Base-by-base conservation (phyloP, 2,888 invertebrate species). In the Nymphalis polychloros region DNA sequence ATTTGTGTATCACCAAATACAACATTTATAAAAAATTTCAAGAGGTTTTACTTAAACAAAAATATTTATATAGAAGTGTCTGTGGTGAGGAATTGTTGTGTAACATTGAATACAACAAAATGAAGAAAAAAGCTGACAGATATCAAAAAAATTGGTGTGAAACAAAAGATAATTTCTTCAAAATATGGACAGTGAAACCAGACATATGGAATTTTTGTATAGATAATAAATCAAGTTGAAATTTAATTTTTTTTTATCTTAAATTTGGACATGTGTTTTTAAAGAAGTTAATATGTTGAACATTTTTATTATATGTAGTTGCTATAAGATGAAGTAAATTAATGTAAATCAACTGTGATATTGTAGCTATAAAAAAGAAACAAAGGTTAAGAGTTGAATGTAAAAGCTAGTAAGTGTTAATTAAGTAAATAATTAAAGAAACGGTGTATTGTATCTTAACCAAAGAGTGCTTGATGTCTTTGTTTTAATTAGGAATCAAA, bases 161-260 rank as follows among this genome's bases (percentile, higher is more conserved):
- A 68, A 75, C 94, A 8, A 94, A 93, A 78, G 76, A 82, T 17
- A 77, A 78, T 0, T 91, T 93, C 77, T 94, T 95, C 76, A 86
- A 87, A 78, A 81, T 84, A 61, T 95, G 95, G 95, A 93, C 94
- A 10, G 73, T 76, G 0, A 94, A 94, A 79, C 93, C 94, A n/a
- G 89, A 90, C 68, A 86, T 92, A 71, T 92, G 88, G 87, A 75
- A 84, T 68, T 92, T 92, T 77, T 83, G 81, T 80, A 68, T 85
- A 59, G 76, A 80, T 68, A 50, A 71, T 66, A 66, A 76, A 63
- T 78, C 41, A 41, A 41, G 0, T 41, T 41, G 31, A 67, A 59
- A 27, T 31, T 35, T 53, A 35, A 55, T 2, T n/a, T 35, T 55
- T 55, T 17, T 41, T 41, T 41, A 41, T 13, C 41, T 41, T 13